phyloP scores from a whole-genome alignment of 2,113 vertebrate species.

The Copsychus sechellarum region DNA sequence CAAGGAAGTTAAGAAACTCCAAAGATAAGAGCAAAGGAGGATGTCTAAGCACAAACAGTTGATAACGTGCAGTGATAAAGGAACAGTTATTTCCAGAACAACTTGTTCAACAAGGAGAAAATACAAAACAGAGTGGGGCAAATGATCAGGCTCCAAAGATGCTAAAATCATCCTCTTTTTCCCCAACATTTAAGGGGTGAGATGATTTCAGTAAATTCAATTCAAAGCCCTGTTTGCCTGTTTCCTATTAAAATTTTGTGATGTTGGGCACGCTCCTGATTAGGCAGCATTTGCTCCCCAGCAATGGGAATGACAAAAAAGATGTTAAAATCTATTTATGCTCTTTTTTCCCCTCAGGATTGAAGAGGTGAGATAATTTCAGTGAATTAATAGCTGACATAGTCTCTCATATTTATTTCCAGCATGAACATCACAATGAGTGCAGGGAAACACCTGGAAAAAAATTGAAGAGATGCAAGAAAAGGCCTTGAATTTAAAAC shows the following conservation, averaged over 20 bases:
- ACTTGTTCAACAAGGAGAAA: neutral
- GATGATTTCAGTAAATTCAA: neutral
- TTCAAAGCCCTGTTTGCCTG: neutral
- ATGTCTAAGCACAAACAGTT: neutral
- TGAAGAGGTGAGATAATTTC: neutral
- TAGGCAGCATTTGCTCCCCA: neutral
- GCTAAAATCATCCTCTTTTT: neutral
- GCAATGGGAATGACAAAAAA: neutral
- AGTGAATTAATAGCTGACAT: neutral
- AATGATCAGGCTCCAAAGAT: neutral
- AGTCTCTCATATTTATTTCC: neutral
- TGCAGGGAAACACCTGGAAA: neutral
- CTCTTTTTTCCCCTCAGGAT: neutral
- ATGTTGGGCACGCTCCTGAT: neutral
- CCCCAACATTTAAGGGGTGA: neutral
- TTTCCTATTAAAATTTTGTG: neutral
- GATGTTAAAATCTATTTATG: neutral
- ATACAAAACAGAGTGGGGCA: neutral
- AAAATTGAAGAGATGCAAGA: neutral
- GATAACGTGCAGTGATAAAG: slow-evolving; percentile 48
- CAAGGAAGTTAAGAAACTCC: slow-evolving; percentile 61
- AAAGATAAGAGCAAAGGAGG: slow-evolving; percentile 59
- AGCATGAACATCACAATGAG: neutral
- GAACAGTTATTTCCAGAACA: slow-evolving; percentile 22
- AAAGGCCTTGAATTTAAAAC: neutral